Conservation (phyloP, 2,888 invertebrate genomes). For the Gibbula magus region DNA sequence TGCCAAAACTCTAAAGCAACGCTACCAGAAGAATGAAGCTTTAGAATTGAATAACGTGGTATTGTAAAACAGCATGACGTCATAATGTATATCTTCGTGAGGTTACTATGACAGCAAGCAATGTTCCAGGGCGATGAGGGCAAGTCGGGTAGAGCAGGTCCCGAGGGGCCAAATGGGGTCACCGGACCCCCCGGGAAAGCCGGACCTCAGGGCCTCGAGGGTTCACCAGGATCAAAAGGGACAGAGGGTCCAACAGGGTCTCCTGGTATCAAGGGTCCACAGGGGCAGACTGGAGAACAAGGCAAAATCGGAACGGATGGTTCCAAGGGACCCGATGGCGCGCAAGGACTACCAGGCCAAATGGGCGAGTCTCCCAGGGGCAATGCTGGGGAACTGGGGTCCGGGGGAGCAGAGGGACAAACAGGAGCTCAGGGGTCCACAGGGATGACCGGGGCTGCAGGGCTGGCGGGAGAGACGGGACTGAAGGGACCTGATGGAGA, state of each 20-base stretch:
- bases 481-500: not conserved
- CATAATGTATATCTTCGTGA: too few species aligned
- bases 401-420: not conserved
- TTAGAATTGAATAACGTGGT: too few species aligned
- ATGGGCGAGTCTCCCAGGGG: not conserved
- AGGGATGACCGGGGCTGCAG: not conserved
- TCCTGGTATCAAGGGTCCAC: not conserved
- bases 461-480: not conserved
- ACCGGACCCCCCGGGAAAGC: not conserved
- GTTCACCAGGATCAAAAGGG: not conserved
- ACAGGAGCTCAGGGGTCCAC: not conserved
- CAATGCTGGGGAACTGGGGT: not conserved
- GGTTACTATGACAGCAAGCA: not conserved
- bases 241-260: not conserved
- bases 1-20: too few species aligned
- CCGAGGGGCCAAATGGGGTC: not conserved
- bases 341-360: not conserved
- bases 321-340: not conserved
- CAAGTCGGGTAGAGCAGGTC: not conserved
- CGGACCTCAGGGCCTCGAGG: not conserved
- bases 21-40: too few species aligned
- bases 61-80: too few species aligned
- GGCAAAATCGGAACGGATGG: not conserved
- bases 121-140: not conserved
- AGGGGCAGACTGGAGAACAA: not conserved